Conservation (phyloP, 2,888 invertebrate species). For the Anodontia alba region DNA sequence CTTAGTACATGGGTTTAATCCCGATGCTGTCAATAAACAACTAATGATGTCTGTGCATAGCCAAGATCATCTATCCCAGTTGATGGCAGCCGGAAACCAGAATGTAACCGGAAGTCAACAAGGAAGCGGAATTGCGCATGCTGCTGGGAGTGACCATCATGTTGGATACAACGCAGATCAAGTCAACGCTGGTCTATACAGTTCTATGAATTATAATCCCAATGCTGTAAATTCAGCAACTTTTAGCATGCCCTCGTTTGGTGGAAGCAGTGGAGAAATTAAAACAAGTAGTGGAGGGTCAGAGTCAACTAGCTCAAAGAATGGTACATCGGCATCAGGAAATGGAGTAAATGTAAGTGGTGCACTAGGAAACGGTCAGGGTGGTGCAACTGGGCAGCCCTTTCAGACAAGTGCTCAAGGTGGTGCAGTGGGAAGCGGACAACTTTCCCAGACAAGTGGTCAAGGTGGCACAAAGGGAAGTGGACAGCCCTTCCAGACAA, state of each 20-base stretch:
- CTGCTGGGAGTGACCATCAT: not conserved
- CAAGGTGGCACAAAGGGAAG: not conserved
- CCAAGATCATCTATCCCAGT: not conserved
- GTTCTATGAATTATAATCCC: constrained; percentile 39
- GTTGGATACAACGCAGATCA: constrained; percentile 42
- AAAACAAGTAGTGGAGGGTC: not conserved
- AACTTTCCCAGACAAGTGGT: not conserved
- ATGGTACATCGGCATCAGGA: not conserved
- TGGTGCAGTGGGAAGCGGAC: not conserved
- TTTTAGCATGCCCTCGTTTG: constrained; percentile 5
- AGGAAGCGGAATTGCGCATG: not conserved
- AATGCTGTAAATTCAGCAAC: constrained; percentile 33
- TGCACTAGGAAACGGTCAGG: not conserved
- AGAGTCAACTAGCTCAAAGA: not conserved
- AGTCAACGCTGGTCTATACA: constrained; percentile 43
- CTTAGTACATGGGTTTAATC: constrained; percentile 28
- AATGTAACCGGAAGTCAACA: not conserved
- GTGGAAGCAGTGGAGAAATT: not conserved
- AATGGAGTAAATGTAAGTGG: not conserved
- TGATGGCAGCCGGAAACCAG: not conserved
- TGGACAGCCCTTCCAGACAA: not conserved
- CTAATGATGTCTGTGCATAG: constrained; percentile 23
- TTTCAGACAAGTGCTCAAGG: not conserved
- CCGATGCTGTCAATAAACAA: constrained; percentile 40
- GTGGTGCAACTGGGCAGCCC: not conserved